Evolutionary conservation across 2,113 vertebrate genomes (phyloP).

Genomic region (Corythaeola cristata): DNA sequence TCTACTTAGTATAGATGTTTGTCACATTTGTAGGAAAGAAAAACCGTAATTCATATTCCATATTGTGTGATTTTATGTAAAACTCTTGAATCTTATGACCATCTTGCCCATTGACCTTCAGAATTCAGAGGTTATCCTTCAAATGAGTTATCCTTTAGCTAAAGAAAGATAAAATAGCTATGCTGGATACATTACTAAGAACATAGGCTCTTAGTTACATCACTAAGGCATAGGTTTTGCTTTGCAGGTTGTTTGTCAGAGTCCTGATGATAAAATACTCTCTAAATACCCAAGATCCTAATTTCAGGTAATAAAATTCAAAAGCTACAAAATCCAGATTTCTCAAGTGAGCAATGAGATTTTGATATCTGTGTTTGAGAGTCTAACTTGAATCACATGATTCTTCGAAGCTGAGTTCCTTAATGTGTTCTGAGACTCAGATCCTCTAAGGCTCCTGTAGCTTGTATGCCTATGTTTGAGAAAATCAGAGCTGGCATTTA

Average conservation of each 20-base stretch:
- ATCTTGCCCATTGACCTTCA: not conserved
- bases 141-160: not conserved
- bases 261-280: not conserved
- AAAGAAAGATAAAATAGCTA: not conserved
- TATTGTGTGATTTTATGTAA: not conserved
- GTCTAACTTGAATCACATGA: not conserved
- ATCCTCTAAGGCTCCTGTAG: not conserved
- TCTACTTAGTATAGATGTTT: not conserved
- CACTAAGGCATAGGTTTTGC: not conserved
- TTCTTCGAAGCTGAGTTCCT: not conserved
- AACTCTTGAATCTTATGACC: not conserved
- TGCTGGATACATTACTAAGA: not conserved
- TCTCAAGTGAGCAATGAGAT: not conserved
- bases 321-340: not conserved
- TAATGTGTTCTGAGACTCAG: not conserved
- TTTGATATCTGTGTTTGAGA: not conserved
- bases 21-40: not conserved
- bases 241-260: not conserved
- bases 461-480: not conserved
- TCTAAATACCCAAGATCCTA: not conserved
- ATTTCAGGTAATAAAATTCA: not conserved
- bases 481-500: not conserved
- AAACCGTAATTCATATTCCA: not conserved
- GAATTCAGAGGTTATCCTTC: not conserved
- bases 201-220: not conserved